These are phyloP conservation scores for Chaenogobius annularis DNA, from an alignment of 2,113 vertebrate genomes.

Conservation along the genomic window DNA sequence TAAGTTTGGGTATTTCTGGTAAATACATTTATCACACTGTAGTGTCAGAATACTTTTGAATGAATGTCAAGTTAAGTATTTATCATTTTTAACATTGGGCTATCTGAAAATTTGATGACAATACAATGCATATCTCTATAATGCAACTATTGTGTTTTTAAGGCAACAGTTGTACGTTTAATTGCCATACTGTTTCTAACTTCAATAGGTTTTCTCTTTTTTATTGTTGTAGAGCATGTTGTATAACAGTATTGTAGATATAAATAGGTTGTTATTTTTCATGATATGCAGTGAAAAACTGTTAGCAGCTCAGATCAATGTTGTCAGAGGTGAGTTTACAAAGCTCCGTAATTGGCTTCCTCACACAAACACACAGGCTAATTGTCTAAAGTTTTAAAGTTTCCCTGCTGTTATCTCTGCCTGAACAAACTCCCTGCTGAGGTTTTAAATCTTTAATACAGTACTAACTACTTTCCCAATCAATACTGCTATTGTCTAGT, in stretches of 20 bases:
- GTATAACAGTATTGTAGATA: not conserved
- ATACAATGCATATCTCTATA: not conserved
- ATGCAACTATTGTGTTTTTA: not conserved
- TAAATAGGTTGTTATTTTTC: not conserved
- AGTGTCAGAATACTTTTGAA: too few species aligned
- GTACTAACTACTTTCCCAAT: not conserved
- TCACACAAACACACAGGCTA: slow-evolving; percentile 4
- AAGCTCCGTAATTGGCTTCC: not conserved
- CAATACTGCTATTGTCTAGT: slow-evolving; percentile 1
- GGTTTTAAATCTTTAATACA: slow-evolving; percentile 4
- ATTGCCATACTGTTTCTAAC: not conserved
- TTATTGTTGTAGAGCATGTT: not conserved
- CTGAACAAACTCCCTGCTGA: not conserved
- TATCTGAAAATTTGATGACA: too few species aligned
- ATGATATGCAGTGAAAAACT: not conserved
- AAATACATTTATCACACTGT: too few species aligned
- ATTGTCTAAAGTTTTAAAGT: not conserved
- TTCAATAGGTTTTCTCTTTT: not conserved
- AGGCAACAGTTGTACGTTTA: not conserved
- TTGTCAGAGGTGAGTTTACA: slow-evolving; percentile 4
- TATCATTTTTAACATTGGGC: too few species aligned
- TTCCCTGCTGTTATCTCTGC: not conserved
- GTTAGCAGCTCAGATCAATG: not conserved
- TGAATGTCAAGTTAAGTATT: too few species aligned
- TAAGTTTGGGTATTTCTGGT: too few species aligned